Evolutionary conservation across 2,113 vertebrate genomes (phyloP).

Genomic region (Malurus elegans): DNA sequence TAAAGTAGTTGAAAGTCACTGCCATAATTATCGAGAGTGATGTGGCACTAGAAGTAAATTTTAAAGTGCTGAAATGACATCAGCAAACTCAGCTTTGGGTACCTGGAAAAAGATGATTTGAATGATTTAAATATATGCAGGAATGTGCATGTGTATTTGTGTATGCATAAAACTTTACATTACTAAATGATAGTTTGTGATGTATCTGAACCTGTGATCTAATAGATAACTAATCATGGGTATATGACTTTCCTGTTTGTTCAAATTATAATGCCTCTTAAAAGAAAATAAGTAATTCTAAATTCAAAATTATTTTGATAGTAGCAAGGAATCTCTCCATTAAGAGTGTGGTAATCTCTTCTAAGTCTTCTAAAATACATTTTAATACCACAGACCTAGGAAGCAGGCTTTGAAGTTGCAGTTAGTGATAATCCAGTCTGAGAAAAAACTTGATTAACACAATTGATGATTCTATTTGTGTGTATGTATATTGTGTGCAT

Average conservation of each 20-base stretch:
- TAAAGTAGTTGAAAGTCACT: background rate
- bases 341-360: background rate
- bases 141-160: background rate
- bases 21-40: background rate
- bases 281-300: background rate
- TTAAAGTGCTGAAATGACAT: background rate
- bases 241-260: background rate
- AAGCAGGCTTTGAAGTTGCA: background rate
- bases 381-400: background rate
- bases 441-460: background rate
- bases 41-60: background rate
- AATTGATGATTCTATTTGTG: background rate
- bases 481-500: background rate
- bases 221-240: background rate
- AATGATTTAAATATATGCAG: background rate
- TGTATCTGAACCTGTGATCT: background rate
- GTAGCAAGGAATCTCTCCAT: background rate
- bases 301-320: background rate
- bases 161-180: background rate
- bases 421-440: background rate
- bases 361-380: background rate
- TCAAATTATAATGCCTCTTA: background rate
- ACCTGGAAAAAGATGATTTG: background rate
- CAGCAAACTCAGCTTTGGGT: background rate
- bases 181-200: background rate